Conservation (phyloP, 2,113 vertebrate species). For the Perca fluviatilis region DNA sequence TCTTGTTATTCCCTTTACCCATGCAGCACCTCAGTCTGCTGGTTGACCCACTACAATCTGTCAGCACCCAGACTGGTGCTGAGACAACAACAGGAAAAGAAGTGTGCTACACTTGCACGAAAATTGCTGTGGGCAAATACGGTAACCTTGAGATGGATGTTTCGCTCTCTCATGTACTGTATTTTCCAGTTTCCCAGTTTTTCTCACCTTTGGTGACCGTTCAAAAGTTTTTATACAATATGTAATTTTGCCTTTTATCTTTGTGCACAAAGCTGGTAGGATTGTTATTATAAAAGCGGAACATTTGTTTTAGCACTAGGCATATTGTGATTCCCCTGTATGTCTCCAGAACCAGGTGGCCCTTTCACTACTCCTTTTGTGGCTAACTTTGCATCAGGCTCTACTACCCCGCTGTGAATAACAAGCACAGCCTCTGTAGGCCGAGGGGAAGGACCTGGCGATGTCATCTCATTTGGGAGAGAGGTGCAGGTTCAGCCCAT, state of each 20-base stretch:
- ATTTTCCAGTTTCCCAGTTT: not conserved
- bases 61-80: not conserved
- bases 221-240: not conserved
- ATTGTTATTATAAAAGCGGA: not conserved
- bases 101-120: not conserved
- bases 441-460: not conserved
- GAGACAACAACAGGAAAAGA: not conserved
- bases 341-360: not conserved
- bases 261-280: not conserved
- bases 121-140: not conserved
- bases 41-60: not conserved
- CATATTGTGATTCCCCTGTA: not conserved
- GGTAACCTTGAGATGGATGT: not conserved
- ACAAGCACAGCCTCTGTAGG: not conserved
- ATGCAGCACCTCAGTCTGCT: not conserved
- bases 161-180: not conserved
- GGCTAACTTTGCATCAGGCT: not conserved
- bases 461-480: slow-evolving; percentile 1
- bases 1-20: not conserved
- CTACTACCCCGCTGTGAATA: not conserved
- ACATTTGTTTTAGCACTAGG: not conserved
- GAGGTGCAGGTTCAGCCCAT: slow-evolving; percentile 7
- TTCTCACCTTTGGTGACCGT: not conserved
- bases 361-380: not conserved
- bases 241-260: not conserved